Base-by-base conservation (phyloP, 2,888 invertebrate species). In the Apamea monoglypha region DNA sequence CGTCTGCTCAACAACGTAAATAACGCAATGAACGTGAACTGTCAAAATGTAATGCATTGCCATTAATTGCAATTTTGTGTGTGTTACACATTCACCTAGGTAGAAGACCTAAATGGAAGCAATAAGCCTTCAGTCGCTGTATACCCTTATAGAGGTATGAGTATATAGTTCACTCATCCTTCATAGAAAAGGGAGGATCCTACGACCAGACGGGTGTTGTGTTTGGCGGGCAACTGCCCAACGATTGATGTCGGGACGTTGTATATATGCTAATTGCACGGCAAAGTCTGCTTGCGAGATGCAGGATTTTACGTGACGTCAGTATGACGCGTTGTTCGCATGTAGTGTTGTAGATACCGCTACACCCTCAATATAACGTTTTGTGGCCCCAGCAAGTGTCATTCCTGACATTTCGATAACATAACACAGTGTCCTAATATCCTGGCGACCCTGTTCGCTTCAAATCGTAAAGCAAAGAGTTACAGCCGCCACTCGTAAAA, bases 401-500 rank as follows among this genome's bases (percentile, higher is more conserved):
- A 53, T 53, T 68, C 12, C 47, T 25, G 36, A 21, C 40, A 81
- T 83, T 76, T 32, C 72, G 16, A 68, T 68, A 74, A 36, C 63
- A 44, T 71, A 73, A 32, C 59, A 61, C 53, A 74, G 53, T 61
- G 61, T 63, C 32, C 32, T 76, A 74, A 67, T 76, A 86, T 66
- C 40, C 63, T 32, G 71, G 69, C 80, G 81, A 78, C 80, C 88
- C 87, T 81, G 67, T 70, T 70, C 81, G 77, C 68, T 80, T 78
- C 56, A 69, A 76, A 81, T 86, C 87, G 81, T 89, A 89, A 90
- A 89, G 83, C 82, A 86, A 67, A 76, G 82, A 87, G 87, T 90
- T 84, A 90, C 81, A 67, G 80, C 74, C 78, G 69, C 69, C 86
- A 85, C 89, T 91, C 92, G 91, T 93, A 92, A 93, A 92, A 92